These are phyloP conservation scores for Drosophila guanche DNA, from an alignment of 1,140 invertebrate genomes.

Conservation along the genomic window DNA sequence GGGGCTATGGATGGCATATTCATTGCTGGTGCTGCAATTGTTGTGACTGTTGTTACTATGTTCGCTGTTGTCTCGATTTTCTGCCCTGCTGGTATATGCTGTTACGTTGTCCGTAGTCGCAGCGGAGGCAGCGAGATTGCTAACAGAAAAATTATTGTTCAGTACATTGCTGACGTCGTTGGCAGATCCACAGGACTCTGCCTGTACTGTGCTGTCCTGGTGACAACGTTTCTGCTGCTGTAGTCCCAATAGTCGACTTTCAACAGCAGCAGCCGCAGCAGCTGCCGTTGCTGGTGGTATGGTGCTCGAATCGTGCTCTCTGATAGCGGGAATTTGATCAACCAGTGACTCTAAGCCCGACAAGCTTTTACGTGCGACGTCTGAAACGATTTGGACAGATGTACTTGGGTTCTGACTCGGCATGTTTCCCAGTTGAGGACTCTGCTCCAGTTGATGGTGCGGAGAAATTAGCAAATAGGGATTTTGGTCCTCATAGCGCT, in stretches of 20 bases:
- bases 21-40: conserved; percentile 22
- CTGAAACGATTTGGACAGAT: conserved; percentile 84
- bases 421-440: conserved; percentile 24
- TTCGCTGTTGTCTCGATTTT: conserved; percentile 18
- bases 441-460: conserved; percentile 53
- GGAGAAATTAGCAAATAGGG: conserved; percentile 54
- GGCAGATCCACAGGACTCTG: conserved; percentile 11
- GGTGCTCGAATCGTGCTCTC: conserved; percentile 84
- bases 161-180: conserved; percentile 39
- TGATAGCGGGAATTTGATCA: conserved; percentile 95
- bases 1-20: conserved; percentile 46
- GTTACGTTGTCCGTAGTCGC: conserved; percentile 39
- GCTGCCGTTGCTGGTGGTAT: conserved; percentile 45
- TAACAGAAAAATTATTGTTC: conserved; percentile 72
- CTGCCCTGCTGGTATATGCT: conserved; percentile 35
- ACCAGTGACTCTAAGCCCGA: conserved; percentile 94
- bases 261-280: conserved; percentile 66
- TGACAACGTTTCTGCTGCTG: conserved; percentile 55
- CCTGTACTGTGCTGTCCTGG: conserved; percentile 16
- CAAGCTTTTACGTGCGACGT: conserved; percentile 93
- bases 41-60: conserved; percentile 21
- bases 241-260: conserved; percentile 57
- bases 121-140: conserved; percentile 59
- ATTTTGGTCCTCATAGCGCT: conserved; percentile 54
- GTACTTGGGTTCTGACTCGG: conserved; percentile 84